Percentiles rank a stretch among this genome's conserved stretches.
Evolutionary conservation across 2,797 vertebrate genomes (phyloP).

Genomic region (Vespertilio murinus): DNA sequence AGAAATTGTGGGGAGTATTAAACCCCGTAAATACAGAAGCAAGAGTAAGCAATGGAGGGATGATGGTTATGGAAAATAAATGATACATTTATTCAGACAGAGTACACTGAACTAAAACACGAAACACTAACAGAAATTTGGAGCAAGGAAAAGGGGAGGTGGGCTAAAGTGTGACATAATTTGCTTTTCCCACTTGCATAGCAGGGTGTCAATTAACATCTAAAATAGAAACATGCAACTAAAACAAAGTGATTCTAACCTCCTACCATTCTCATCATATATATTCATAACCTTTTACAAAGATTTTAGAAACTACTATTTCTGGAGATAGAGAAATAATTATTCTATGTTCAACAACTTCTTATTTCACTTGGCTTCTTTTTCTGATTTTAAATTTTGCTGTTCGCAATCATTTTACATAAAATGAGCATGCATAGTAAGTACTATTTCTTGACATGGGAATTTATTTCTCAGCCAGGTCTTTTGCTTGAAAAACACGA

Average conservation of each 20-base stretch:
- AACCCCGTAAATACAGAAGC: background rate
- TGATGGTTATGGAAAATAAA: background rate
- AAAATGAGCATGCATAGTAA: background rate
- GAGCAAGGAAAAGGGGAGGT: background rate
- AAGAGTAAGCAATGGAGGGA: background rate
- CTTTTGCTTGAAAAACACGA: background rate
- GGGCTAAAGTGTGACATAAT: background rate
- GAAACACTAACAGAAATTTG: background rate
- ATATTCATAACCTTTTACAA: background rate
- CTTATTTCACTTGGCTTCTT: background rate
- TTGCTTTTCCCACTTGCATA: background rate
- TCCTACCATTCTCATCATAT: background rate
- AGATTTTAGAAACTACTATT: background rate
- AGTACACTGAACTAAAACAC: background rate
- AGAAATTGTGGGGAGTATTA: background rate
- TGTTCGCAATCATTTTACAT: background rate
- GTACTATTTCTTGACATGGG: background rate
- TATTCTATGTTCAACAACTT: background rate
- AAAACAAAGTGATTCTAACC: background rate
- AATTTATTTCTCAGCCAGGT: background rate
- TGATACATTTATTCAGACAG: background rate
- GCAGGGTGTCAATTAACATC: background rate
- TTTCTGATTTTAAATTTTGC: background rate
- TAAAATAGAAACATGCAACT: background rate
- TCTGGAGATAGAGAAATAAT: background rate